Evolutionary conservation across 2,113 vertebrate genomes (phyloP), one percentile per base, ranked within the genome.

Genomic region (Dicentrarchus labrax): DNA sequence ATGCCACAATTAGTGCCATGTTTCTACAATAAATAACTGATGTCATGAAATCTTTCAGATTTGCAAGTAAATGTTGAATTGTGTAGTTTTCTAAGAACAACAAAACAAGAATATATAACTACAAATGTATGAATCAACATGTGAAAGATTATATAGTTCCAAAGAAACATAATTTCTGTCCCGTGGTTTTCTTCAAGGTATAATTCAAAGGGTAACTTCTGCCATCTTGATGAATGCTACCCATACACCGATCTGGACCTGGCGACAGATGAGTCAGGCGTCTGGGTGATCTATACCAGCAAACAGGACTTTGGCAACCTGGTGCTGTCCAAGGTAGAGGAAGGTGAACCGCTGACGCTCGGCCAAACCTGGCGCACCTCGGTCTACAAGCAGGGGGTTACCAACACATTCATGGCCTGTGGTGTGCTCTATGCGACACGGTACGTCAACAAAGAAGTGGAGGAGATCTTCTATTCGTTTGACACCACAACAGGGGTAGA

Each of bases 381-480:
- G 0, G 53, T 96, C 53, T 94, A 93, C 88, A 96, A 96, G 78
- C 90, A 80, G n/a, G 88, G 74, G 0, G 86, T 80, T n/a, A 95
- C 91, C 64, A 96, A 96, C 84, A 93, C 95, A 45, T 96, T 96
- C 65, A 82, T 96, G 93, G 86, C 57, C 3, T 95, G 95, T 0
- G 95, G 95, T 0, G 75, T 95, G 57, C 94, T 96, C 38, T 96
- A 96, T 2, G 95, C 91, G 0, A 96, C 95, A 0, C 90, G 95
- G 0, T 94, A 76, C 16, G 4, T 95, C 13, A 54, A 50, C 83
- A 84, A 85, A 62, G 51, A 96, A 96, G 78, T 8, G 0, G 95
- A 96, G 71, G 93, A 96, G 87, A 93, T 96, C 65, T 96, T 96
- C 90, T 96, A 96, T 54, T 91, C 93, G 0, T 92, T 94, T 2